These are phyloP conservation scores for Epinotia bilunana DNA, from an alignment of 2,888 invertebrate genomes.

Conservation along the genomic window DNA sequence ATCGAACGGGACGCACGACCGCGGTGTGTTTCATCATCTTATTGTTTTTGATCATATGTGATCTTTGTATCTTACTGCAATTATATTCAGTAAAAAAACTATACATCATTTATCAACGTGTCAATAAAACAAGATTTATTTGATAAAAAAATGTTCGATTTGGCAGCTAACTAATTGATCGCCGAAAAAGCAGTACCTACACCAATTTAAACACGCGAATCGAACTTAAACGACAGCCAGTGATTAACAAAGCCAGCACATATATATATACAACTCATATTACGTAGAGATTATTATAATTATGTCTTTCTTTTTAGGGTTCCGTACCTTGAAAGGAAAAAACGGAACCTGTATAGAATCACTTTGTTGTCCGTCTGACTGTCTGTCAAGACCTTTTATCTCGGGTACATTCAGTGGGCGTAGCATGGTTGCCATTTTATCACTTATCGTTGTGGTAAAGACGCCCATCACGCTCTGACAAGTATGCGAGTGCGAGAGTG, in stretches of 20 bases:
- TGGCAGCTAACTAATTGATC: not conserved
- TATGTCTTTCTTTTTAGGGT: too few species aligned
- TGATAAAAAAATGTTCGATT: not conserved
- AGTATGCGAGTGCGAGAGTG: too few species aligned
- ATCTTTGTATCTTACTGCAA: not conserved
- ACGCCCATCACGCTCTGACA: too few species aligned
- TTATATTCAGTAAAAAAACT: not conserved
- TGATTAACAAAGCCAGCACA: not conserved
- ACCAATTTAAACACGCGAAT: not conserved
- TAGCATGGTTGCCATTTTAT: too few species aligned
- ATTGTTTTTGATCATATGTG: constrained; percentile 55
- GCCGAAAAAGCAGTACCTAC: not conserved
- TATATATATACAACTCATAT: too few species aligned
- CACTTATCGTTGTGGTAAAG: too few species aligned
- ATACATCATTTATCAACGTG: not conserved
- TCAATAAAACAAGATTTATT: not conserved
- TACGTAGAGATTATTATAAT: too few species aligned
- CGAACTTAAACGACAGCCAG: not conserved
- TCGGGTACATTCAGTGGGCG: too few species aligned
- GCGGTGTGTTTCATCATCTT: constrained; percentile 64
- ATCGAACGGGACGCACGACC: constrained; percentile 68
- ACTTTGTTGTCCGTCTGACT: too few species aligned
- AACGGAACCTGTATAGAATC: too few species aligned
- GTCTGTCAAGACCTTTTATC: too few species aligned
- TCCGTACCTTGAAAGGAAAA: too few species aligned